Evolutionary conservation across 1,140 invertebrate genomes (phyloP).

Genomic region (Philotrypesis tridentata): DNA sequence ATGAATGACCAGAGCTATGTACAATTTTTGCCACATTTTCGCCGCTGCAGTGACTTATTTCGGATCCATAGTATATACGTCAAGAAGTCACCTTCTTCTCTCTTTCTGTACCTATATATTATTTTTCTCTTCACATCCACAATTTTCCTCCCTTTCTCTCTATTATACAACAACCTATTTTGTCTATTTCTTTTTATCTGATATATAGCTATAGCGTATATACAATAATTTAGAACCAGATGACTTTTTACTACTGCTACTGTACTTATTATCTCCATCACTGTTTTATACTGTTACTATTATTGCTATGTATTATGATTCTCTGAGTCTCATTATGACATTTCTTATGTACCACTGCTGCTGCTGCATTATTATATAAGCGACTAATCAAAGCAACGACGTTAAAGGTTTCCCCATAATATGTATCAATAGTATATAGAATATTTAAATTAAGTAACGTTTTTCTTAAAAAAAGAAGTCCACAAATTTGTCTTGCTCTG

Average conservation of each 20-base stretch:
- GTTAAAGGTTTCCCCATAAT: background rate
- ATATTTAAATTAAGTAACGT: background rate
- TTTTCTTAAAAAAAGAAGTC: too few relatives aligned
- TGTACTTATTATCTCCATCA: background rate
- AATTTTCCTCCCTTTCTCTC: slow-evolving; percentile 8
- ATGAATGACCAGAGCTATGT: background rate
- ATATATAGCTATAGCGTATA: slow-evolving; percentile 10
- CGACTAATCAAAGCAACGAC: slow-evolving; percentile 29
- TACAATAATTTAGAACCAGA: slow-evolving; percentile 20
- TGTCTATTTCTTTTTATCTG: background rate
- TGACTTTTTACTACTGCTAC: slow-evolving; percentile 24
- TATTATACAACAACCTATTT: background rate
- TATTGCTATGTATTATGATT: slow-evolving; percentile 20
- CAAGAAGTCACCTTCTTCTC: slow-evolving; percentile 32
- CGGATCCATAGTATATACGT: slow-evolving; percentile 12
- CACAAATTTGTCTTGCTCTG: background rate
- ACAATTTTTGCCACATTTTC: slow-evolving; percentile 54
- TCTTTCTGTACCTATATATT: background rate
- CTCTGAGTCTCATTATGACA: slow-evolving; percentile 7
- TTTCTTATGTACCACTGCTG: slow-evolving; percentile 15
- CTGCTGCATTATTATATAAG: slow-evolving; percentile 20
- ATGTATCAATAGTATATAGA: background rate
- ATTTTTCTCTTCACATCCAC: background rate
- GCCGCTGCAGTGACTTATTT: slow-evolving; percentile 41
- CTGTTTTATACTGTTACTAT: slow-evolving; percentile 15